phyloP scores from a whole-genome alignment of 1,140 invertebrate genomes.

The Spodoptera frugiperda region DNA sequence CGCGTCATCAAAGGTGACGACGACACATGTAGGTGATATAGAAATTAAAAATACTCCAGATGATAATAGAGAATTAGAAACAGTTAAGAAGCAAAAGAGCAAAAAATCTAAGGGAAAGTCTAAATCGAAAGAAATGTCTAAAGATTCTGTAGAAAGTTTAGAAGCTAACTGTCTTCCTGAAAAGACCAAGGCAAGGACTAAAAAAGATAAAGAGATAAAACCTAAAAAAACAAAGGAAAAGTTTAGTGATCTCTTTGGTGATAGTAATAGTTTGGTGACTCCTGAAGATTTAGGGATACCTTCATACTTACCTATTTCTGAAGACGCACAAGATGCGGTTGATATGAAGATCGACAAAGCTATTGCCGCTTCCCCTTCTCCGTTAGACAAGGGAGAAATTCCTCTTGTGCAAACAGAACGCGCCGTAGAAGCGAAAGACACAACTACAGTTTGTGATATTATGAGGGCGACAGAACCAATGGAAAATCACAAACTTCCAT shows the following conservation, averaged over 20 bases:
- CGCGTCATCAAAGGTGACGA: neutral
- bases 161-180: slow-evolving; percentile 17
- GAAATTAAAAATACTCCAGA: neutral
- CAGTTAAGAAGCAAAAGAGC: slow-evolving; percentile 52
- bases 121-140: slow-evolving; percentile 42
- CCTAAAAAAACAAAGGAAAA: slow-evolving; percentile 61
- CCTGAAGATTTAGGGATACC: slow-evolving; percentile 75
- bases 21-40: slow-evolving; percentile 3
- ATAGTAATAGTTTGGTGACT: slow-evolving; percentile 77
- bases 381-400: neutral
- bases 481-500: slow-evolving; percentile 1
- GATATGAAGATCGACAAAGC: slow-evolving; percentile 50
- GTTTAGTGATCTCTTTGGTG: slow-evolving; percentile 78
- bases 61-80: slow-evolving; percentile 18
- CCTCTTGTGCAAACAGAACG: neutral
- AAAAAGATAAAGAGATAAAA: slow-evolving; percentile 52
- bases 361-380: neutral
- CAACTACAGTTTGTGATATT: neutral
- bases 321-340: slow-evolving; percentile 74
- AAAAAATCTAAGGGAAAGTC: slow-evolving; percentile 47
- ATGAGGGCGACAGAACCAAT: neutral
- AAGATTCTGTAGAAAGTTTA: slow-evolving; percentile 38
- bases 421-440: neutral
- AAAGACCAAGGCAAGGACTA: slow-evolving; percentile 49
- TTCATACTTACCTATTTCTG: slow-evolving; percentile 63